Evolutionary conservation across 2,113 vertebrate genomes (phyloP), one percentile per base, ranked within the genome.

Genomic region (Perca fluviatilis): DNA sequence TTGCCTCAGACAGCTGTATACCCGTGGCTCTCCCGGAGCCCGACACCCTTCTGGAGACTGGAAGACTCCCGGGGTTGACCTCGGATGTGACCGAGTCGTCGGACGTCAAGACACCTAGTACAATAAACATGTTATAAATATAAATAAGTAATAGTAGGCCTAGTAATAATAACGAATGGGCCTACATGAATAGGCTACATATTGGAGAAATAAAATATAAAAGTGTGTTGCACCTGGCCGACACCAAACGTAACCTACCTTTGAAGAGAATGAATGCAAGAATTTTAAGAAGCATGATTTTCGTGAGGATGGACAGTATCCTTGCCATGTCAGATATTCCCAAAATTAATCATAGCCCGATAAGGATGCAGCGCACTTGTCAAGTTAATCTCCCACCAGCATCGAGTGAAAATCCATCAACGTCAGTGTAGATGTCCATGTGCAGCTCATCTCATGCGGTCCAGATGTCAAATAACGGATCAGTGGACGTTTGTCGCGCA

Each of bases 321-420:
- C 85, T 85, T 36, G 57, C 30, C 73, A 77, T 82, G 54, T 91
- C 83, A 91, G 74, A 91, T 85, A 88, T 73, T 92, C 86, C 90
- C 83, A 76, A 82, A 87, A 61, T 53, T 11, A 71, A 79, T 27
- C 74, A 90, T 88, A 69, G 65, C 74, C 56, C 30, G 72, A 30
- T 8, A 51, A 78, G 49, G 66, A 86, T 63, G 61, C 40, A 23
- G 49, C 64, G 57, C 62, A 49, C 54, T 65, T 63, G 57, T 81
- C 62, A 75, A 72, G 70, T 83, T 74, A 88, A 87, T 91, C 79
- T 89, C 80, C 81, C 50, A 57, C 77, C 13, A 54, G 53, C 67
- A 75, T 60, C 19, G 60, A 78, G 63, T 74, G 12, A 72, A 74
- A 86, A 83, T 87, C 90, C 91, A 88, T 47, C 15, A 68, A 84